Base-by-base conservation (phyloP, 2,888 invertebrate species). In the Acanthococcus lagerstroemiae region DNA sequence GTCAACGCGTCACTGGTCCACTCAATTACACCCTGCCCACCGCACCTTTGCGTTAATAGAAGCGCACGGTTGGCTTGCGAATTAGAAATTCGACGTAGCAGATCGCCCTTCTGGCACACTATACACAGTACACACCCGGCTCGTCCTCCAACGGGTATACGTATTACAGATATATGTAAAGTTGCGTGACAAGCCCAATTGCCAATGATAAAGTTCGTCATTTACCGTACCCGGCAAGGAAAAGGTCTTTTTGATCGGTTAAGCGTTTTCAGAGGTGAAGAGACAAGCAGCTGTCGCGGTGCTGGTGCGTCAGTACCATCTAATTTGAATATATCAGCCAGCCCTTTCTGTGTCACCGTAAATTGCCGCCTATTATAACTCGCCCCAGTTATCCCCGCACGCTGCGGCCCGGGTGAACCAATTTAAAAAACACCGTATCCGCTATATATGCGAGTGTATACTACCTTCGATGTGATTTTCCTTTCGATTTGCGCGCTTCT, bases 321-420 rank as follows among this genome's bases (percentile, higher is more conserved):
- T 60, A 60, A 60, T 60, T 60, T 60, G 60, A 60, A 60, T 60
- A 60, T 60, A 60, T 60, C 60, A 25, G 60, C 60, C 60, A 60
- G 60, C 60, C 60, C 60, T 60, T 60, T 60, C 60, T 60, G 48
- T 60, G 60, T 60, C 60, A 60, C 45, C 60, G 48, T 60, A 60
- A 60, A 60, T 60, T 60, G 60, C 60, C 60, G 60, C 60, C 60
- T 50, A 60, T 60, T 60, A 60, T 60, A 60, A 60, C 48, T 60
- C 27, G 60, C 60, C n/a, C n/a, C n/a, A n/a, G 45, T 60, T 60
- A 27, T 26, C 60, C 60, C 46, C 48, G 27, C 48, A 26, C 26
- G 4, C 27, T 46, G 26, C 60, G 46, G 58, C 37, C 37, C n/a
- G 17, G 46, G 46, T 45, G 19, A 45, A 19, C 46, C 46, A 45